Percentiles rank a stretch among this genome's conserved stretches.
phyloP scores from a whole-genome alignment of 2,113 vertebrate genomes.

The Butorides virescens region DNA sequence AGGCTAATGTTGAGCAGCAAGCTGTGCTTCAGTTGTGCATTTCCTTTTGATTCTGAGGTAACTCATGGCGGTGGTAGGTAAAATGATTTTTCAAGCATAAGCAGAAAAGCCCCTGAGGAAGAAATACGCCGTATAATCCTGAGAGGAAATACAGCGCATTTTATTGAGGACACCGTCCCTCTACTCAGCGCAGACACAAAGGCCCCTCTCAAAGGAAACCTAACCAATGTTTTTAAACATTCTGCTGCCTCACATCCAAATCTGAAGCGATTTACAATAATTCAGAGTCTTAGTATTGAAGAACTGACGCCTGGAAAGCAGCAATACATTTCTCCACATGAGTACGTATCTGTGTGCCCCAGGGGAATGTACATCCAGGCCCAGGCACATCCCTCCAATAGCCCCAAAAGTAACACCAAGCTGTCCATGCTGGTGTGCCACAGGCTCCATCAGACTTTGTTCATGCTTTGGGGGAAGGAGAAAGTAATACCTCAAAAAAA shows the following conservation, averaged over 20 bases:
- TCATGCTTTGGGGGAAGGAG: not conserved
- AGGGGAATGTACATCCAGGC: not conserved
- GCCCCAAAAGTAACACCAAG: not conserved
- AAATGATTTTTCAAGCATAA: constrained; percentile 39
- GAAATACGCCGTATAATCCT: not conserved
- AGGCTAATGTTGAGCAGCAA: not conserved
- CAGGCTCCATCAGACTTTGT: not conserved
- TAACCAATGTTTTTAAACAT: not conserved
- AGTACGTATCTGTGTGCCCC: not conserved
- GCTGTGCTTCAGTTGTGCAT: not conserved
- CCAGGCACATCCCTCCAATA: not conserved
- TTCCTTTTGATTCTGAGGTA: constrained; percentile 27
- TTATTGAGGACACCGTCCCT: not conserved
- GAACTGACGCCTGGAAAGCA: not conserved
- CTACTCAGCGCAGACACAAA: not conserved
- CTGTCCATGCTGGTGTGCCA: not conserved
- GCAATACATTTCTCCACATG: rapidly evolving
- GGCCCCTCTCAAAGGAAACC: not conserved
- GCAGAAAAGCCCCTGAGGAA: constrained; percentile 1
- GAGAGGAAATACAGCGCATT: not conserved
- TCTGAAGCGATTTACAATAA: not conserved
- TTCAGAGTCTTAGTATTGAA: not conserved
- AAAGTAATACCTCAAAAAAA: not conserved
- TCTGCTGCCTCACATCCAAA: not conserved
- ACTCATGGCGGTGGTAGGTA: not conserved